Base-by-base conservation (phyloP, 2,797 vertebrate genomes). In the Tiaroga cobitis region DNA sequence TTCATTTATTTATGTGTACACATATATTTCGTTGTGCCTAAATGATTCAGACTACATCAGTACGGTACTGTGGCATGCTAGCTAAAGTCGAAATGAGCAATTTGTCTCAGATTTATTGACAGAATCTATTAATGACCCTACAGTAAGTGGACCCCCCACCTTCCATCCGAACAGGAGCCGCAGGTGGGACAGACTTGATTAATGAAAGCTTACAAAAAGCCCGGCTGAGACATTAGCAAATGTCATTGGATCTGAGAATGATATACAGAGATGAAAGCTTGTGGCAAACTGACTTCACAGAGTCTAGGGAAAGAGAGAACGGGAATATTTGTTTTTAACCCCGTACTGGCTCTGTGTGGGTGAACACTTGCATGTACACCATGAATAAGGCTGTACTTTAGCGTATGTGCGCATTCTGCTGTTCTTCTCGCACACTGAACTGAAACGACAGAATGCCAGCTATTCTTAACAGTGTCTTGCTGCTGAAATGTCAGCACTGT, bases 401-500 rank as follows among this genome's bases (percentile, higher is more conserved):
- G 24, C 13, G 5, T 19, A 61, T 8, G 6, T 46, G 68, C 4
- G 0, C 16, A 29, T 39, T 46, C 19, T 34, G 10, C 39, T 13
- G 39, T 76, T 51, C 46, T 24, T 83, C 24, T 83, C 37, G n/a
- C 54, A 73, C 46, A 4, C 13, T 83, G 46, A 84, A 84, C 73
- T 24, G 34, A 68, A 68, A 34, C 1, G 63, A 56, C 46, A 84
- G 63, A 68, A 54, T 19, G 32, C 18, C 61, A 83, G 46, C 46
- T 68, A 56, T 83, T 83, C 82, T 76, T 83, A 68, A 77, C 56
- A 29, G 34, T 32, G 54, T 68, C 24, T 56, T 8, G 24, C 43
- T 83, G 61, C 59, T 39, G 29, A 83, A 83, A 83, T 83, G 67
- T 83, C 85, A 86, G 73, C 67, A 32, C 65, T 37, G 65, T 82